phyloP scores from a whole-genome alignment of 2,888 invertebrate species.

The Lycaena phlaeas region DNA sequence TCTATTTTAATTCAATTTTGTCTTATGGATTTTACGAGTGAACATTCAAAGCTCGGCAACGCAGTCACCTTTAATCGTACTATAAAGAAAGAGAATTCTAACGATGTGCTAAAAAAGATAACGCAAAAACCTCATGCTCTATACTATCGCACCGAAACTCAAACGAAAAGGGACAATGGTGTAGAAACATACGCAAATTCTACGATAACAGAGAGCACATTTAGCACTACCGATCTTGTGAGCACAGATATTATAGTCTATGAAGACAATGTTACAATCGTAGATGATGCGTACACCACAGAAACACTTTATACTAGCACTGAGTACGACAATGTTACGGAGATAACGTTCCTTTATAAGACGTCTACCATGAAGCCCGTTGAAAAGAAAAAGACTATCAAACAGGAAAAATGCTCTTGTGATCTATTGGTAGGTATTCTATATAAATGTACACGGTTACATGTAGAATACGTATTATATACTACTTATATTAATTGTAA shows the following conservation, averaged over 20 bases:
- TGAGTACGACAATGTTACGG: slow-evolving; percentile 52
- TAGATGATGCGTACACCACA: slow-evolving; percentile 34
- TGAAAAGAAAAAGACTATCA: slow-evolving; percentile 28
- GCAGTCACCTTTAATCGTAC: slow-evolving; percentile 30
- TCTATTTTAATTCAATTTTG: slow-evolving; percentile 57
- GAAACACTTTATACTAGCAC: slow-evolving; percentile 35
- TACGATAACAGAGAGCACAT: slow-evolving; percentile 25
- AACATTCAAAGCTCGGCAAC: slow-evolving; percentile 28
- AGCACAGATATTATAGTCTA: slow-evolving; percentile 41
- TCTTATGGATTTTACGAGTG: slow-evolving; percentile 56
- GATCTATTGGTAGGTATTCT: slow-evolving; percentile 45
- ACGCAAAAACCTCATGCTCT: slow-evolving; percentile 45
- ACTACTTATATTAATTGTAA: slow-evolving; percentile 11
- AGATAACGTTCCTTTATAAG: slow-evolving; percentile 42
- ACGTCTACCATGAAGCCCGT: slow-evolving; percentile 29
- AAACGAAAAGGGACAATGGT: slow-evolving; percentile 19
- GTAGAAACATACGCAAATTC: slow-evolving; percentile 27
- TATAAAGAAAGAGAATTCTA: slow-evolving; percentile 27
- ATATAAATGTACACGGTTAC: neutral
- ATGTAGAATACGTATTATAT: too few relatives aligned
- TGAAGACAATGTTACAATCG: slow-evolving; percentile 44
- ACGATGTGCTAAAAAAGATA: slow-evolving; percentile 35
- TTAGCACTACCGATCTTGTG: slow-evolving; percentile 32
- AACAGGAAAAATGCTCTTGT: slow-evolving; percentile 37
- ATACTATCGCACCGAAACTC: slow-evolving; percentile 35